Evolutionary conservation across 2,113 vertebrate genomes (phyloP).

Genomic region (Phyllopteryx taeniolatus): DNA sequence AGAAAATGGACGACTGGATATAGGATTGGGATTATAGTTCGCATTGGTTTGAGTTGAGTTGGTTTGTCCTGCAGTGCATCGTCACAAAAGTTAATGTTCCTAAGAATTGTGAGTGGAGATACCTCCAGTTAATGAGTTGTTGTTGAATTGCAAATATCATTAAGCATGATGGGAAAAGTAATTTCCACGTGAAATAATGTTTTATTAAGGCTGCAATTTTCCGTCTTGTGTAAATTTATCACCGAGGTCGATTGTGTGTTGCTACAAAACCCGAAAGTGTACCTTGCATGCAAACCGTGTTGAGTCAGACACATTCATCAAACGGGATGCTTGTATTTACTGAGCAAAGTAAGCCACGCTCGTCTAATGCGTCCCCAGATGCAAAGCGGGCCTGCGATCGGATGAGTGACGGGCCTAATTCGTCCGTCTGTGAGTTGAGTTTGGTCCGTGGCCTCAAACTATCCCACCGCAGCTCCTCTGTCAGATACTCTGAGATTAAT

Average conservation of each 20-base stretch:
- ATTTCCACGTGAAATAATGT: neutral
- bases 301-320: neutral
- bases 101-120: neutral
- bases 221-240: neutral
- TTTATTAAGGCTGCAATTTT: slow-evolving; percentile 1
- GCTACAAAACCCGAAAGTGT: neutral
- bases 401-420: neutral
- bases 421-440: neutral
- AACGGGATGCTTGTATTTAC: neutral
- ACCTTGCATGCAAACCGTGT: neutral
- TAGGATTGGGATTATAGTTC: neutral
- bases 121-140: neutral
- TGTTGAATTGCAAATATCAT: slow-evolving; percentile 2
- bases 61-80: neutral
- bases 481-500: slow-evolving; percentile 6
- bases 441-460: neutral
- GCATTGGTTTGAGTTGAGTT: neutral
- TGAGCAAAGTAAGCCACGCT: neutral
- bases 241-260: neutral
- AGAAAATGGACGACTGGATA: neutral
- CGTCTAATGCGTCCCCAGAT: neutral
- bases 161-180: neutral
- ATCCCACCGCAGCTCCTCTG: neutral
- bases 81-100: neutral
- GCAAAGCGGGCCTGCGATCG: neutral